phyloP scores from a whole-genome alignment of 2,113 vertebrate genomes.

The Sorex araneus region DNA sequence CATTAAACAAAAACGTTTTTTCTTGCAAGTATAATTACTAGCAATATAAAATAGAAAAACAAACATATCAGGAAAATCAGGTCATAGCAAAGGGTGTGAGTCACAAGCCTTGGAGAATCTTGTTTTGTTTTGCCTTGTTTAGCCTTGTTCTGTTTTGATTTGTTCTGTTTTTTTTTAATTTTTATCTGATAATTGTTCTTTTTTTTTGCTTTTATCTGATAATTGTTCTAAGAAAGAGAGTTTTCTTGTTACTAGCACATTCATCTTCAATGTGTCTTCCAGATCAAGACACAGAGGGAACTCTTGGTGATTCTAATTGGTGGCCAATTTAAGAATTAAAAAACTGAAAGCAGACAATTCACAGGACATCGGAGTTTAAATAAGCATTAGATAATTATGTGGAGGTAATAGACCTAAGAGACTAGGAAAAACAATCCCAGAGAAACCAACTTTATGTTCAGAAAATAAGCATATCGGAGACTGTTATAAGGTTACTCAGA shows the following conservation, averaged over 20 bases:
- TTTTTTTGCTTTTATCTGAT: background rate
- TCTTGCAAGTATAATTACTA: background rate
- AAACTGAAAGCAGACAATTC: background rate
- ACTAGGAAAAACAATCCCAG: background rate
- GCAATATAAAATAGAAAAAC: background rate
- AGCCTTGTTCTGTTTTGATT: too few relatives aligned
- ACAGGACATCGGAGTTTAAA: background rate
- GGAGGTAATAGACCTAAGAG: background rate
- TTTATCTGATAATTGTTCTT: background rate
- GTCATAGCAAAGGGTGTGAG: background rate
- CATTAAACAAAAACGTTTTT: too few relatives aligned
- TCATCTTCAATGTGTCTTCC: background rate
- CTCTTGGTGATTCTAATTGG: background rate
- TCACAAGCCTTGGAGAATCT: too few relatives aligned
- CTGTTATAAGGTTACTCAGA: rapidly evolving
- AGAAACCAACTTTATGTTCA: background rate
- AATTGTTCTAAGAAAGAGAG: background rate
- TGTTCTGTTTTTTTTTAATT: too few relatives aligned
- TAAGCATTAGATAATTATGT: background rate
- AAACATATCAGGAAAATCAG: background rate
- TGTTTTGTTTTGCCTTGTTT: too few relatives aligned
- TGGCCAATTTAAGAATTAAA: background rate
- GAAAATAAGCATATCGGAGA: background rate
- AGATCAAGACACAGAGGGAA: background rate
- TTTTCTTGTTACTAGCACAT: background rate